A percentile compares a stretch with the other conserved stretches of the same genome.
Evolutionary conservation across 1,140 invertebrate species (phyloP).

Genomic region (Danaus plexippus): DNA sequence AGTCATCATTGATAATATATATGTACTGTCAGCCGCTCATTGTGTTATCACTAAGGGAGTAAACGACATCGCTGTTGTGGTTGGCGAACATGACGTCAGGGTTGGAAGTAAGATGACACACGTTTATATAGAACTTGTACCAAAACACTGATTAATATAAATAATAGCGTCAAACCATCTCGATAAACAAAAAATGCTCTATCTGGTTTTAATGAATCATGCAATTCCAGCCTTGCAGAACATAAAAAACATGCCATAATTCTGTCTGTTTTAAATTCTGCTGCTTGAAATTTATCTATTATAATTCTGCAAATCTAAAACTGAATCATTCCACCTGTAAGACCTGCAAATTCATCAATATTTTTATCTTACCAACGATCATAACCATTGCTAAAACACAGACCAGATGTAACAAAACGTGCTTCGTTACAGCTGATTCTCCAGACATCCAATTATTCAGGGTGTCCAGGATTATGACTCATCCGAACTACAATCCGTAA

Average conservation of each 20-base stretch:
- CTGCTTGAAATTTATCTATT: no score
- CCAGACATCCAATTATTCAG: conserved; percentile 24
- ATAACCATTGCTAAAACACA: no score
- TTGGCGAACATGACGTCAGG: conserved; percentile 72
- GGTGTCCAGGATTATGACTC: conserved; percentile 16
- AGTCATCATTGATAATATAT: conserved; percentile 74
- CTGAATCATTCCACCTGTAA: no score
- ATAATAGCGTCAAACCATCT: neutral
- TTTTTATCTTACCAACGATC: no score
- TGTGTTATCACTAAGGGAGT: conserved; percentile 58
- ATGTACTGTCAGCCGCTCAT: conserved; percentile 81
- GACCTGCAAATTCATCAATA: no score
- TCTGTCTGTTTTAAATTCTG: no score
- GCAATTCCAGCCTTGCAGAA: no score
- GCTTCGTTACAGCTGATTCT: conserved; percentile 28
- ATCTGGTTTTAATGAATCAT: no score
- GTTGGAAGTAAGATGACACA: conserved; percentile 20
- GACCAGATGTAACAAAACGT: neutral
- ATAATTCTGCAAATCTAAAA: no score
- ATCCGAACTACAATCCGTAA: conserved; percentile 35
- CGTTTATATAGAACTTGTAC: neutral
- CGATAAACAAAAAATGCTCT: no score
- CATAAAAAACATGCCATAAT: no score
- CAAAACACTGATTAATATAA: neutral
- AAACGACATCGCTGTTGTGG: conserved; percentile 57